A percentile compares a stretch with the other conserved stretches of the same genome.
Evolutionary conservation across 2,888 invertebrate genomes (phyloP).

Genomic region (Pegoplata infirma): DNA sequence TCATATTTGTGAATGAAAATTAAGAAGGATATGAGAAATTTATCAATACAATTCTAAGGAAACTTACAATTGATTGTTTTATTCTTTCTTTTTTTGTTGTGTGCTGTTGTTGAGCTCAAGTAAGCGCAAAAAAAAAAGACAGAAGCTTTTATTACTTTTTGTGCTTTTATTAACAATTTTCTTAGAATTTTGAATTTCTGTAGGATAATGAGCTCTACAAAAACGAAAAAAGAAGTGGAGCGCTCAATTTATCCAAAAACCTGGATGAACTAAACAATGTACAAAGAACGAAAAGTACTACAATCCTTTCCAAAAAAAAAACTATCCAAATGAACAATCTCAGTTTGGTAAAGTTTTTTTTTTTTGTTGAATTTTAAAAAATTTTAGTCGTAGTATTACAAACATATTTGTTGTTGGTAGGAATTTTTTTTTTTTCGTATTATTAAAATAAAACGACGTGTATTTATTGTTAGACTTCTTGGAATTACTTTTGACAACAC

Average conservation of each 20-base stretch:
- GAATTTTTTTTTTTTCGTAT: conserved; percentile 55
- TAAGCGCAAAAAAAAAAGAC: not conserved
- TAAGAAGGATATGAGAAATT: conserved; percentile 42
- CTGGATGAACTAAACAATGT: conserved; percentile 12
- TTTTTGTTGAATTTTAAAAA: not conserved
- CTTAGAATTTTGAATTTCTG: conserved; percentile 51
- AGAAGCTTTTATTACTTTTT: too few species aligned
- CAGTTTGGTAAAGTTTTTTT: not conserved
- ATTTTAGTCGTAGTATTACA: conserved; percentile 45
- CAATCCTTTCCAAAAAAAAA: not conserved
- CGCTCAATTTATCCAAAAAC: not conserved
- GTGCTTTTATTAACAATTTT: conserved; percentile 55
- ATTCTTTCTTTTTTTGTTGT: conserved; percentile 7
- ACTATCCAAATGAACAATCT: conserved; percentile 25
- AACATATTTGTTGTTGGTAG: conserved; percentile 40
- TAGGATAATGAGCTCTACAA: conserved; percentile 43
- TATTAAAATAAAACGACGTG: conserved; percentile 57
- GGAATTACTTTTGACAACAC: conserved; percentile 56
- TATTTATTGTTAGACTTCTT: conserved; percentile 62
- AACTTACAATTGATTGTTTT: conserved; percentile 25
- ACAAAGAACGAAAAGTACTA: not conserved
- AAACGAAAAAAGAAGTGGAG: conserved; percentile 10
- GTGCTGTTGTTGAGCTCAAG: conserved; percentile 2
- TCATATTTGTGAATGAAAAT: conserved; percentile 49
- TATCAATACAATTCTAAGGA: conserved; percentile 56